Evolutionary conservation across 2,888 invertebrate genomes (phyloP).

Genomic region (Amiota mariae): DNA sequence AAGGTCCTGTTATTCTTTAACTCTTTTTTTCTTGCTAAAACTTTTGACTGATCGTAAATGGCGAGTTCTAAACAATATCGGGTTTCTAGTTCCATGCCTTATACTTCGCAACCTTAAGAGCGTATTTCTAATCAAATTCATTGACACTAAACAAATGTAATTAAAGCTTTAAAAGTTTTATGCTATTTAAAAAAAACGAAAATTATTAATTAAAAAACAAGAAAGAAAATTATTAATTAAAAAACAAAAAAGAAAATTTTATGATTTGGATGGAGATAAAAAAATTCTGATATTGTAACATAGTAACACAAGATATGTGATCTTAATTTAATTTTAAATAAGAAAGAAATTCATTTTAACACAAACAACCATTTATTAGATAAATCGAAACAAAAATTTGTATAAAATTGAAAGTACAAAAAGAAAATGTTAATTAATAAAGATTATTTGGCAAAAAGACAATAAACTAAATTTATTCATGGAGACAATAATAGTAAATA

Average conservation of each 20-base stretch:
- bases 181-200: constrained; percentile 38
- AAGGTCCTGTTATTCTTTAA: background rate
- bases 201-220: constrained; percentile 6
- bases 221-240: constrained; percentile 9
- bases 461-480: constrained; percentile 43
- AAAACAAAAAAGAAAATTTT: constrained; percentile 8
- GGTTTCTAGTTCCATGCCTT: constrained; percentile 31
- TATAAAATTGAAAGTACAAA: constrained; percentile 37
- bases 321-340: constrained; percentile 59
- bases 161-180: constrained; percentile 54
- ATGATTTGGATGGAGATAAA: background rate
- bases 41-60: constrained; percentile 8
- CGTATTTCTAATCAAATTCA: constrained; percentile 15
- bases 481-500: background rate
- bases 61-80: constrained; percentile 20
- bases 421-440: constrained; percentile 37
- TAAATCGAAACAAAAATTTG: constrained; percentile 37
- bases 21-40: background rate
- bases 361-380: constrained; percentile 28
- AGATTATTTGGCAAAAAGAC: constrained; percentile 45
- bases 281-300: constrained; percentile 20
- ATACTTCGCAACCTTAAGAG: constrained; percentile 10
- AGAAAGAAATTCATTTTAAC: constrained; percentile 32
- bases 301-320: constrained; percentile 58
- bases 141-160: constrained; percentile 34